Percentiles rank a stretch among this genome's conserved stretches.
Evolutionary conservation across 1,140 invertebrate species (phyloP).

Genomic region (Ceratitis capitata): DNA sequence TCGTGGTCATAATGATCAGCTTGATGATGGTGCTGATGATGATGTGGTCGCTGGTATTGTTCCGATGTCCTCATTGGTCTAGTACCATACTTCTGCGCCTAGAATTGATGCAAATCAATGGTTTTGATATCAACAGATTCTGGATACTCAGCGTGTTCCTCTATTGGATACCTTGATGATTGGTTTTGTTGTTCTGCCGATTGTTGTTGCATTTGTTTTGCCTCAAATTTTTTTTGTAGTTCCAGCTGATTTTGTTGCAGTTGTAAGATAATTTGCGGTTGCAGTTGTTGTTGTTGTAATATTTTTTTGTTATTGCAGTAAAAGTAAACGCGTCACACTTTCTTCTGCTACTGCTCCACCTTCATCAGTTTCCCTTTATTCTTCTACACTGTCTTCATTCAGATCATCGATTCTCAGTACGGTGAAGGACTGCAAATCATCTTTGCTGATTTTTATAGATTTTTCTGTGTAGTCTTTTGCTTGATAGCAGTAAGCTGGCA

Average conservation of each 20-base stretch:
- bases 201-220: neutral
- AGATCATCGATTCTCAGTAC: neutral
- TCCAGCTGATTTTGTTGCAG: slow-evolving; percentile 18
- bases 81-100: neutral
- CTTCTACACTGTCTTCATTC: neutral
- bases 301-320: neutral
- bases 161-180: neutral
- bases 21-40: neutral
- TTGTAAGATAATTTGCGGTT: neutral
- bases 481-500: neutral
- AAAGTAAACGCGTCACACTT: neutral
- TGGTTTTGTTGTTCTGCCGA: neutral
- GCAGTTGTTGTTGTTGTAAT: neutral
- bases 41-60: neutral
- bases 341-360: neutral
- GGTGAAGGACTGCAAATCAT: neutral
- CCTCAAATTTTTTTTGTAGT: neutral
- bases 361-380: too few species aligned
- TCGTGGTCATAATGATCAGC: neutral
- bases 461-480: neutral
- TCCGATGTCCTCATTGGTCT: too few species aligned
- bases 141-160: neutral
- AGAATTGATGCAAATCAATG: neutral
- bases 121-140: neutral
- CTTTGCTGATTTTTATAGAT: too few species aligned